Evolutionary conservation across 2,888 invertebrate genomes (phyloP), one percentile per base, ranked within the genome.

Genomic region (Beris chalybata): DNA sequence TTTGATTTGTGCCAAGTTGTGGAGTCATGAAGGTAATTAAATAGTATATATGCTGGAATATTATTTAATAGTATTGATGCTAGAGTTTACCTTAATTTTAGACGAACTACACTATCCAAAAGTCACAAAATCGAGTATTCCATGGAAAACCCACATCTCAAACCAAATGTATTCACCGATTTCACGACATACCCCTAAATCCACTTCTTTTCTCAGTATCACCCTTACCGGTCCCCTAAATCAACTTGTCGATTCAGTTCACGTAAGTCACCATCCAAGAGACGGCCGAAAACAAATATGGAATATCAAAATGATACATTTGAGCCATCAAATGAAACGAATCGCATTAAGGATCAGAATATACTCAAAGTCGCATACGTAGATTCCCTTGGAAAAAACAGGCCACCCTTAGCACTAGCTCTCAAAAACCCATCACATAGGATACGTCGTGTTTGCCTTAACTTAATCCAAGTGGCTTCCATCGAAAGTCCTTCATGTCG

Each of bases 251-350:
- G 64, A 71, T 71, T 71, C 71, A 66, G 65, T 59, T 68, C 71
- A 71, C 71, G 71, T 38, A 67, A 69, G 31, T 58, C 64, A 63
- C 50, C 55, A 47, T 59, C 45, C 53, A 22, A 45, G 54, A 64
- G 11, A 43, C 29, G 63, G 55, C 61, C 65, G 67, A 70, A 71
- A 71, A 70, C 70, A 71, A 70, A 71, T 70, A 70, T 69, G 67
- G 69, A 70, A 70, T 71, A 71, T 70, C 70, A 71, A 70, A 70
- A 70, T 71, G 71, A 71, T 70, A 71, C 69, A 71, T 70, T 68
- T 69, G 67, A 68, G 71, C 69, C 70, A 71, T 70, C 70, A 71
- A 70, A 68, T 69, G 68, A 69, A 69, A 70, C 66, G 66, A 70
- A 67, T 70, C 64, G 53, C 67, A 67, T 70, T 70, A 70, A 61